Base-by-base conservation (phyloP, 2,888 invertebrate genomes). In the Gari tellinella region DNA sequence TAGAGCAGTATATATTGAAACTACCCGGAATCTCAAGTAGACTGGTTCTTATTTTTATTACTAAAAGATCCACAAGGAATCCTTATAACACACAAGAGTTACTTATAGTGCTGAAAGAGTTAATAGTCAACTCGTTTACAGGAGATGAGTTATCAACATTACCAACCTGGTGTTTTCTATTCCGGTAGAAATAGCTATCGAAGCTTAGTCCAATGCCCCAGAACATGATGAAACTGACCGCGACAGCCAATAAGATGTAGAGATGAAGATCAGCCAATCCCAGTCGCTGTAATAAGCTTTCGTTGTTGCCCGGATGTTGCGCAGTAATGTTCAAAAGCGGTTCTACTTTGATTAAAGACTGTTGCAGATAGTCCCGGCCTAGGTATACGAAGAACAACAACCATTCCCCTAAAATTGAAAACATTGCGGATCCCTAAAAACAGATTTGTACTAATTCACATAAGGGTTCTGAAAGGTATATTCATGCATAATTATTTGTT, bases 101-200 rank as follows among this genome's bases (percentile, higher is more conserved):
- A n/a, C n/a, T n/a, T n/a, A n/a, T n/a, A n/a, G n/a, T n/a, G n/a
- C n/a, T n/a, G n/a, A n/a, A n/a, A n/a, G n/a, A n/a, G n/a, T n/a
- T n/a, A n/a, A n/a, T n/a, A n/a, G n/a, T n/a, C n/a, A n/a, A n/a
- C n/a, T n/a, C n/a, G n/a, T n/a, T n/a, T n/a, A n/a, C n/a, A n/a
- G n/a, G n/a, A n/a, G n/a, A n/a, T n/a, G n/a, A n/a, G n/a, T n/a
- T n/a, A n/a, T n/a, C n/a, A n/a, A n/a, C n/a, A n/a, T n/a, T n/a
- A 31, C 51, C 65, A 56, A 78, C 78, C 45, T 51, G 43, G 26
- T 66, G 21, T 48, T 66, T 78, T 31, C 69, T 62, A 49, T 73
- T 67, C 45, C 60, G 67, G 67, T 95, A 93, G 91, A 95, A 95
- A 91, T 94, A 95, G 88, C 95, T 95, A 95, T 95, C 93, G 23